These are phyloP conservation scores for Setipinna tenuifilis DNA, from an alignment of 2,797 vertebrate species.

Conservation along the genomic window DNA sequence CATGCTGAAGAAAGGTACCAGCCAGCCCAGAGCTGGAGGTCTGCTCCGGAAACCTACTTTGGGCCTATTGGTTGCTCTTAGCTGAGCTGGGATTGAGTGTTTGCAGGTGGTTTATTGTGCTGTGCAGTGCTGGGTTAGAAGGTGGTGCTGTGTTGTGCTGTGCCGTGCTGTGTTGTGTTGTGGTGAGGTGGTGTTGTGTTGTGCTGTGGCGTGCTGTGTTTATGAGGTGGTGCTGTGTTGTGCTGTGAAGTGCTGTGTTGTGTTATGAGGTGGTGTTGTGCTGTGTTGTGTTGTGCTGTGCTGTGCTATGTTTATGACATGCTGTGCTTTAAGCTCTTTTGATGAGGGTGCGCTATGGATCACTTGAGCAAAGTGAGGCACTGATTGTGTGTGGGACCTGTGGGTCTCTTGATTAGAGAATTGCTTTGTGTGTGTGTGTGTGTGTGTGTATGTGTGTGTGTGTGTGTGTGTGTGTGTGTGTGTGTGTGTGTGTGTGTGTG, in stretches of 20 bases:
- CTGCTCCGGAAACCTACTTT: neutral
- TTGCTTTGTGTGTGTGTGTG: neutral
- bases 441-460: neutral
- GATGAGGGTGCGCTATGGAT: neutral
- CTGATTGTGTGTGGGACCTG: slow-evolving; percentile 11
- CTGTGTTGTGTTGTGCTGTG: neutral
- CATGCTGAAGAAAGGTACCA: slow-evolving; percentile 96
- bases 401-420: neutral
- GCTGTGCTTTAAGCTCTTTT: neutral
- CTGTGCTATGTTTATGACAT: neutral
- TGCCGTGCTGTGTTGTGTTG: neutral
- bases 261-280: neutral
- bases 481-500: too few species aligned
- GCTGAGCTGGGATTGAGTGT: too few species aligned
- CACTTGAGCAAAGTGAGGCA: neutral
- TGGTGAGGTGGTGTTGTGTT: neutral
- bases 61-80: too few species aligned
- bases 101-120: neutral
- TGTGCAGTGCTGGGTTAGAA: neutral
- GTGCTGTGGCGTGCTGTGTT: neutral
- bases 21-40: neutral
- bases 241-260: neutral
- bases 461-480: too few species aligned
- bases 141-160: neutral
- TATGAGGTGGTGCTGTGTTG: neutral